Evolutionary conservation across 2,888 invertebrate species (phyloP).

Genomic region (Hirudinaria manillensis): DNA sequence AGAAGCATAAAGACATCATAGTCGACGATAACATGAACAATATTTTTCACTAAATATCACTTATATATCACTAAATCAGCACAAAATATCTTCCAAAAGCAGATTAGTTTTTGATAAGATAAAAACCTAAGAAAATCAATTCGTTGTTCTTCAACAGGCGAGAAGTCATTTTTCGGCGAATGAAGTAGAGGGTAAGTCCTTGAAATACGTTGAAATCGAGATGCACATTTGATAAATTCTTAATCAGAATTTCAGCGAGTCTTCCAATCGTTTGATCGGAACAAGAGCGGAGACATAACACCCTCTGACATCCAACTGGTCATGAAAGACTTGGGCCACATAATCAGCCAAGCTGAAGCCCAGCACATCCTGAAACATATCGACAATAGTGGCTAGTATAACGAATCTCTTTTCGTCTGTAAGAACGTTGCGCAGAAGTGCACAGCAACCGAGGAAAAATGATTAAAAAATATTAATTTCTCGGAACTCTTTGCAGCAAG

Average conservation of each 20-base stretch:
- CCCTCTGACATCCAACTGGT: conserved; percentile 23
- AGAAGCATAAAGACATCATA: too few species aligned
- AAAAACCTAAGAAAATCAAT: too few species aligned
- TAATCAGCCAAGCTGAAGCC: conserved; percentile 22
- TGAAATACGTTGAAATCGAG: neutral
- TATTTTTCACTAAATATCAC: too few species aligned
- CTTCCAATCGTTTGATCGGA: conserved; percentile 24
- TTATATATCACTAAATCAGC: too few species aligned
- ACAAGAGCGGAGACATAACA: conserved; percentile 27
- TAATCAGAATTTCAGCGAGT: conserved; percentile 26
- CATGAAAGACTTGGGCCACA: conserved; percentile 20
- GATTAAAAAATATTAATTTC: neutral
- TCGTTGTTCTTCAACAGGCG: neutral
- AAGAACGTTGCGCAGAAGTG: neutral
- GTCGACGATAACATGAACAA: too few species aligned
- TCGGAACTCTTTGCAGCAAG: neutral
- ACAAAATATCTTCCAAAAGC: too few species aligned
- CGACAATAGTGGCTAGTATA: conserved; percentile 20
- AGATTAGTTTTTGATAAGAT: too few species aligned
- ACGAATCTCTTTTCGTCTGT: neutral
- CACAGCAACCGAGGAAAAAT: neutral
- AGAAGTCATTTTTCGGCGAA: neutral
- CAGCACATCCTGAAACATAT: conserved; percentile 20
- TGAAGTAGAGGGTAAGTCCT: conserved; percentile 6
- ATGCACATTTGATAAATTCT: too few species aligned